Base-by-base conservation (phyloP, 2,888 invertebrate species). In the Cryptocephalus primarius region DNA sequence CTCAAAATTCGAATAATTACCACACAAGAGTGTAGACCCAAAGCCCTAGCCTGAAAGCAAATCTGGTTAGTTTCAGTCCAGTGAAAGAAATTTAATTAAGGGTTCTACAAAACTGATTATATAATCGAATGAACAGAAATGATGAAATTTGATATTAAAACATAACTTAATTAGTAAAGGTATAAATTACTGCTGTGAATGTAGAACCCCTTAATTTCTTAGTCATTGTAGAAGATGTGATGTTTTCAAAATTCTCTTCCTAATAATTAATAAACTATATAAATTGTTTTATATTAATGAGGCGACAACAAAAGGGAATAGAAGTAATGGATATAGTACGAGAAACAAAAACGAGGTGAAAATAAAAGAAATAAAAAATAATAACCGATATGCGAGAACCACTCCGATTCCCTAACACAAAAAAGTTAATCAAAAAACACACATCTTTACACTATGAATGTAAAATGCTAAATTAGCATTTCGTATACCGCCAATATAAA, bases 1-100 rank as follows among this genome's bases (percentile, higher is more conserved):
- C 96, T 80, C 72, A 99, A 77, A 64, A 99, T 87, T 56, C 97
- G 82, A 67, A 99, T 93, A 64, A 96, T 86, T 76, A 96, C 88
- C 53, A 95, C 92, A 72, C 96, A 96, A 59, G 93, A 94, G 73
- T 93, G 93, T 66, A 95, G 80, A 57, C 89, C 88, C 62, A 90
- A 88, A 55, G 94, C 95, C 74, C 93, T 90, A 81, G 95, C 96
- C 93, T 93, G 75, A 62, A 70, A 67, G 64, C 60, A 58, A 4
- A 36, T 13, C 9, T 22, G 10, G 32, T 32, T 48, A 44, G 42
- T 42, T n/a, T 13, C 38, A 9, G 41, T 39, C 38, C 39, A 9
- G 33, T 33, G 12, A 32, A 36, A 13, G 32, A 9, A 12, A 36
- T 44, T 12, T 14, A 11, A 32, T 1, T 31, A 48, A 57, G 59